Percentiles rank a stretch among this genome's conserved stretches.
Conservation (phyloP, 2,797 vertebrate species). For the Dromococcyx pavoninus region DNA sequence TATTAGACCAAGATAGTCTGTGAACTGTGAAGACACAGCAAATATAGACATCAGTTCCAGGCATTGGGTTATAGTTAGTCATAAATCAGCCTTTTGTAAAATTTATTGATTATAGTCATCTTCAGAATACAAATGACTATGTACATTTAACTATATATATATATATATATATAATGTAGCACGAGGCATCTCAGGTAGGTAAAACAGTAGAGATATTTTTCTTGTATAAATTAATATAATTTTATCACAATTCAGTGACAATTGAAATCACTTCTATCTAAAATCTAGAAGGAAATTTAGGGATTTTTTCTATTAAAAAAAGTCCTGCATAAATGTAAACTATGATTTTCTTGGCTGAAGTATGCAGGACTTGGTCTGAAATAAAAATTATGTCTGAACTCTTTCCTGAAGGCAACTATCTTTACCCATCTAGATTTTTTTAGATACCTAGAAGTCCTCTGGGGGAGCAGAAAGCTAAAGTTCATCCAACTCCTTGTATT, state of each 20-base stretch:
- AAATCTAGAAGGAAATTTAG: not conserved
- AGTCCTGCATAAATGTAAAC: not conserved
- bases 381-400: not conserved
- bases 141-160: too few species aligned
- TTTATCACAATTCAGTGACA: not conserved
- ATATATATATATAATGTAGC: not conserved
- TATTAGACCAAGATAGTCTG: too few species aligned
- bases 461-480: not conserved
- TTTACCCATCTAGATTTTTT: not conserved
- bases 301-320: not conserved
- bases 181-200: not conserved
- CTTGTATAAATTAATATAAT: not conserved
- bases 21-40: too few species aligned
- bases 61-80: too few species aligned
- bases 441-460: not conserved
- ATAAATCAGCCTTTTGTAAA: too few species aligned
- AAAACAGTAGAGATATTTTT: not conserved
- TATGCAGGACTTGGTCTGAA: not conserved
- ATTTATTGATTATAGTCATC: too few species aligned
- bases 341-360: not conserved
- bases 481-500: not conserved
- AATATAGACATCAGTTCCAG: too few species aligned
- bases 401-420: not conserved
- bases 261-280: not conserved
- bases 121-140: too few species aligned